These are phyloP conservation scores for Blastomussa wellsi DNA, from an alignment of 92 coral and sea anemone species.

Conservation along the genomic window DNA sequence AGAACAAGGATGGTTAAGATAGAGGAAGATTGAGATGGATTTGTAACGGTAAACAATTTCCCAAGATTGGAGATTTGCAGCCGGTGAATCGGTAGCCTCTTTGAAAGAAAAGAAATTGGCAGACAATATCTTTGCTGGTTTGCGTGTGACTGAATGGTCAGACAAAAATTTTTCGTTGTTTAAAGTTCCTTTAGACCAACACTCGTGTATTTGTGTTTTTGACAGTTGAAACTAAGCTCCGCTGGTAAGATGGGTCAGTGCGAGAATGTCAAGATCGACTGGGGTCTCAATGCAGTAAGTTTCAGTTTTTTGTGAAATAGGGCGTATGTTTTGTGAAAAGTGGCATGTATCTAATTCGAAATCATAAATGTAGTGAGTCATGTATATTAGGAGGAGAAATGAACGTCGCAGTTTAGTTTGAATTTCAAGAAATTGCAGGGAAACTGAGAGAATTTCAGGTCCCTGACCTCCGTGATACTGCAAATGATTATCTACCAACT, in stretches of 20 bases:
- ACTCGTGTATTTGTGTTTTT: conserved; percentile 1
- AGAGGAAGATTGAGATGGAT: not conserved
- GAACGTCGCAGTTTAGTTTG: not conserved
- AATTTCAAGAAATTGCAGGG: no score
- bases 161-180: not conserved
- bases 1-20: not conserved
- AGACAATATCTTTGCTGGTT: no score
- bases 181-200: not conserved
- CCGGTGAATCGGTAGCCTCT: no score
- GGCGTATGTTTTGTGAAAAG: not conserved
- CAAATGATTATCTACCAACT: no score
- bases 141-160: no score
- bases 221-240: conserved; percentile 71
- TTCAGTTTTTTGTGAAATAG: not conserved
- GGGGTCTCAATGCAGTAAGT: conserved; percentile 90
- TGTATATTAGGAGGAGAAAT: not conserved
- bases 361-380: not conserved
- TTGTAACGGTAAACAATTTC: not conserved
- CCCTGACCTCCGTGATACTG: no score
- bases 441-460: no score
- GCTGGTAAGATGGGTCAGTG: conserved; percentile 80
- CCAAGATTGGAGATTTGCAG: no score
- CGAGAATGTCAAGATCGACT: conserved; percentile 95
- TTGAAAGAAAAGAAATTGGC: not conserved
- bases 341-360: not conserved